A percentile compares a stretch with the other conserved stretches of the same genome.
Conservation (phyloP, 1,140 invertebrate species). For the Drosophila sp. region DNA sequence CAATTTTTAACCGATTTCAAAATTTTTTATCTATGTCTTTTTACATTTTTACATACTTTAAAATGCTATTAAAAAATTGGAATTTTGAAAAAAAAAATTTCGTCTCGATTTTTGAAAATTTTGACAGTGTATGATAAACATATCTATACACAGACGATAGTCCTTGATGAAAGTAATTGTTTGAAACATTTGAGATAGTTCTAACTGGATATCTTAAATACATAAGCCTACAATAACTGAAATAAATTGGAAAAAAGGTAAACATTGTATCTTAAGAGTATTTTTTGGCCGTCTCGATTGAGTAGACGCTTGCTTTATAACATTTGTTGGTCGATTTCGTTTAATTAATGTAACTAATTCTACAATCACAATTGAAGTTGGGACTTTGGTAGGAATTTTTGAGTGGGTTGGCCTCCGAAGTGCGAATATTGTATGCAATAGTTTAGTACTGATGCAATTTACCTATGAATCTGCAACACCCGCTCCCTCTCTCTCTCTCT, state of each 20-base stretch:
- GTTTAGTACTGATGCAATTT: conserved; percentile 35
- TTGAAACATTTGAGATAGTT: no score
- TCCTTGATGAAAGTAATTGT: no score
- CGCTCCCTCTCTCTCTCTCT: background rate
- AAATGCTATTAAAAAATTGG: no score
- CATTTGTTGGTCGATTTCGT: conserved; percentile 44
- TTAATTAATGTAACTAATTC: conserved; percentile 34
- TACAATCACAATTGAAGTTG: conserved; percentile 48
- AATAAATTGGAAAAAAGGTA: no score
- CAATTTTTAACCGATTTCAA: no score
- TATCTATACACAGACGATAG: no score
- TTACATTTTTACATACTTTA: no score
- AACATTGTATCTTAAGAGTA: conserved; percentile 15
- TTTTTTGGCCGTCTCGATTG: background rate
- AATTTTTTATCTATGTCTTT: no score
- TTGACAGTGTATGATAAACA: no score
- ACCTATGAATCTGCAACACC: conserved; percentile 7
- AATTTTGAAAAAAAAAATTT: no score
- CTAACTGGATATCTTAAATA: background rate
- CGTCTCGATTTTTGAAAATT: no score
- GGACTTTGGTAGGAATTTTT: conserved; percentile 42
- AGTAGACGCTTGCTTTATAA: background rate
- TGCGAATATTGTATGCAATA: conserved; percentile 16
- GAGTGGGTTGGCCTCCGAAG: conserved; percentile 65
- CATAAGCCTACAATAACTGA: no score